A percentile compares a stretch with the other conserved stretches of the same genome.
phyloP scores from a whole-genome alignment of 2,888 invertebrate genomes.

The Drosophila emarginata region DNA sequence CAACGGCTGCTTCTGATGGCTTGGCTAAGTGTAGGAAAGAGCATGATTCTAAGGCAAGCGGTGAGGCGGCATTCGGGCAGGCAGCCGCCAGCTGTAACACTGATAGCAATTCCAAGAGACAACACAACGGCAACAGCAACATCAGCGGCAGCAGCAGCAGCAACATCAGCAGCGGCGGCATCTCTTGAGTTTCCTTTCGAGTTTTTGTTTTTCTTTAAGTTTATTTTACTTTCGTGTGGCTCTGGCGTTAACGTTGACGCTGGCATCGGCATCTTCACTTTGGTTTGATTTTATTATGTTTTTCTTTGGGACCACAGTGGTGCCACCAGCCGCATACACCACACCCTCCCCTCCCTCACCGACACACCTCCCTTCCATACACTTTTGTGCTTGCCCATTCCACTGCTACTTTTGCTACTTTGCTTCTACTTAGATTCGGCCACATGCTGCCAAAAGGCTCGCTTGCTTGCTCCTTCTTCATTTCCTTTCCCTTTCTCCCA shows the following conservation, averaged over 20 bases:
- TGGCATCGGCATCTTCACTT: slow-evolving; percentile 62
- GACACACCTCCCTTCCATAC: neutral
- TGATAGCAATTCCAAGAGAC: slow-evolving; percentile 76
- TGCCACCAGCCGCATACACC: slow-evolving; percentile 24
- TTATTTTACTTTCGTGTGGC: slow-evolving; percentile 76
- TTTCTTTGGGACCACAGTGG: slow-evolving; percentile 71
- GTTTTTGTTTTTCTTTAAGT: slow-evolving; percentile 75
- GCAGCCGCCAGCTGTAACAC: slow-evolving; percentile 74
- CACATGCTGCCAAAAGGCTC: slow-evolving; percentile 69
- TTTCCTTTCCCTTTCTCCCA: neutral
- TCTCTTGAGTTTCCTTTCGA: slow-evolving; percentile 64
- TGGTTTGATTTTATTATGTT: slow-evolving; percentile 77
- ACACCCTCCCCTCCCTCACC: neutral
- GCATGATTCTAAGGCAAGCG: neutral
- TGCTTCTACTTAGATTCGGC: slow-evolving; percentile 45
- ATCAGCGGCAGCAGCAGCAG: slow-evolving; percentile 24
- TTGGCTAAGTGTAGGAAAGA: slow-evolving; percentile 14
- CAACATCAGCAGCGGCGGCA: slow-evolving; percentile 21
- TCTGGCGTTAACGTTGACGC: neutral
- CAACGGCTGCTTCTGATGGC: slow-evolving; percentile 47
- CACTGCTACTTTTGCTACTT: slow-evolving; percentile 3
- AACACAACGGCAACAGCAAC: slow-evolving; percentile 46
- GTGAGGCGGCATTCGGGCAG: slow-evolving; percentile 7
- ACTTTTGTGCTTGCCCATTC: neutral
- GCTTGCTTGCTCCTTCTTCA: neutral